Base-by-base conservation (phyloP, 1,140 invertebrate genomes). In the silkworm (Bombyx mori) region DNA sequence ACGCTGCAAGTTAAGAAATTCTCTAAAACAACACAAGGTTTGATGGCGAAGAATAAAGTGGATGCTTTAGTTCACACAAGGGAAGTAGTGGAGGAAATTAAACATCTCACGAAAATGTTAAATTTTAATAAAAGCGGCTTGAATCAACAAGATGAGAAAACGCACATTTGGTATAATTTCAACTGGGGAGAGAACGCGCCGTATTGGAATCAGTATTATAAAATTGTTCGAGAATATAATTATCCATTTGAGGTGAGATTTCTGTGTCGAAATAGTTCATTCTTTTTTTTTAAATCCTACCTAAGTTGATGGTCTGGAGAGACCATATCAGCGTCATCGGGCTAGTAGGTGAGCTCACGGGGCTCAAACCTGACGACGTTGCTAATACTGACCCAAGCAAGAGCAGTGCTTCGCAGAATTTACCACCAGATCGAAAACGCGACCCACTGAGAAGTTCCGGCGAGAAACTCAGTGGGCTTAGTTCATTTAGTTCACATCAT, bases 121-220 rank as follows among this genome's bases (percentile, higher is more conserved):
- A 79, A 82, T 52, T 76, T 81, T 7, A 77, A 79, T 26, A 77
- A 68, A 48, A 58, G 69, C 0, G 18, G 43, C 0, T 54, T 52
- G 9, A 68, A 67, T 52, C 51, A 53, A 44, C 35, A 58, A 6
- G 66, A 63, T 4, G 35, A 57, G 0, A 55, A 56, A 10, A 46
- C 52, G 8, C 53, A 60, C 26, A 61, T 64, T 26, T 87, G 84
- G 84, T 68, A 52, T 52, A 84, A 85, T 59, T 74, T 84, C 6
- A 84, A 88, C 57, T 88, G 85, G 82, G 82, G 82, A 0, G 79
- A 82, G 0, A 79, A 86, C 61, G 78, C 82, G 0, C 84, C 84
- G 0, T 85, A 85, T 59, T 87, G 84, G 84, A 85, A 85, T 57
- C 73, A 88, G 54, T 83, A 82, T 55, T 89, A 88, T 59, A 83